Base-by-base conservation (phyloP, 2,113 vertebrate genomes). In the Suricata suricatta region DNA sequence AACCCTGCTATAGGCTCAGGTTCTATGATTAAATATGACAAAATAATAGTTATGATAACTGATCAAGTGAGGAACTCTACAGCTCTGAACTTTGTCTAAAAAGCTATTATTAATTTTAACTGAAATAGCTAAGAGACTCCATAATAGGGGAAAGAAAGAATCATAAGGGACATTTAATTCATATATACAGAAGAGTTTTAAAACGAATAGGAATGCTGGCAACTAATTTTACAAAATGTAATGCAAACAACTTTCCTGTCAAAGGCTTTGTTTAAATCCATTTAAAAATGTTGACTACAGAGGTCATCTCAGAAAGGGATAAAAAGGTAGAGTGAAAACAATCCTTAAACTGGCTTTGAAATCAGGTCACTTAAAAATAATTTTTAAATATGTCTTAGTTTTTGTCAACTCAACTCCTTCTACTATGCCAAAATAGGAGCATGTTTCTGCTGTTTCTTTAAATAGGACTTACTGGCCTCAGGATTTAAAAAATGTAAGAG, bases 1-100 rank as follows among this genome's bases (percentile, higher is more conserved):
- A 96, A 97, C 91, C 97, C 96, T 97, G 95, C 98, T 98, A 98
- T 98, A 98, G 98, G 98, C 97, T 97, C 74, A 80, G 95, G 97
- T 98, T 98, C 98, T 96, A 23, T 98, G 98, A 98, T 98, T 99
- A 99, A 98, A 98, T 99, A 98, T 98, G 98, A 98, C 97, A 98
- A 98, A 99, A 98, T 98, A 98, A 98, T 97, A 98, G 98, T 97
- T 97, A 98, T 88, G 98, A 97, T 98, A 98, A 98, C 27, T 96
- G 96, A 98, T 96, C 96, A 98, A 98, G 98, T 93, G 96, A 98
- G 76, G 76, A 98, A 98, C 89, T 98, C 98, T 64, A 98, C 63
- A 98, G 89, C 93, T 97, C 97, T 97, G 98, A 98, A 97, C 90
- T 89, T 90, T 88, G 83, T 60, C 87, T 97, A 87, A 79, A 96